A percentile compares a stretch with the other conserved stretches of the same genome.
Evolutionary conservation across 1,140 invertebrate species (phyloP).

Genomic region (Neomicropteryx cornuta): DNA sequence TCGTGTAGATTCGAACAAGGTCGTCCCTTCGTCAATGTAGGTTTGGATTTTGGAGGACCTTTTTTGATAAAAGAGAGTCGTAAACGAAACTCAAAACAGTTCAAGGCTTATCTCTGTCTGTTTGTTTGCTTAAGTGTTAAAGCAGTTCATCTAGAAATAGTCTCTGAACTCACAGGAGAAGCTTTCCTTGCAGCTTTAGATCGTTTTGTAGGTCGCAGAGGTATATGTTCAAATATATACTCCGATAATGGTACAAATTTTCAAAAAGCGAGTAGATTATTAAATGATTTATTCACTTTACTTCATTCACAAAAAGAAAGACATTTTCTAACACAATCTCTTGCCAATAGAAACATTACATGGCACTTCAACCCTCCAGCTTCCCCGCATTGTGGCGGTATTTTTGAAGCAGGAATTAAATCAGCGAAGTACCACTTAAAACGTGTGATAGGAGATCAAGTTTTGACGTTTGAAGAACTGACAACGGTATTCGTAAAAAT

Average conservation of each 20-base stretch:
- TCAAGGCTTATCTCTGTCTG: slow-evolving; percentile 25
- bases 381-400: too few relatives aligned
- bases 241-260: slow-evolving; percentile 6
- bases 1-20: slow-evolving; percentile 2
- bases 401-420: too few relatives aligned
- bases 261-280: too few relatives aligned
- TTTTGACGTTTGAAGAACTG: too few relatives aligned
- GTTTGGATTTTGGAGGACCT: slow-evolving; percentile 11
- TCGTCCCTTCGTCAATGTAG: slow-evolving; percentile 5
- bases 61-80: slow-evolving; percentile 9
- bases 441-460: too few relatives aligned
- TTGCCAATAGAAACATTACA: too few relatives aligned
- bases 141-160: slow-evolving; percentile 22
- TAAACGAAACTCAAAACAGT: slow-evolving; percentile 7
- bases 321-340: too few relatives aligned
- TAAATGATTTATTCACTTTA: too few relatives aligned
- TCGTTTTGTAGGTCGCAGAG: slow-evolving; percentile 21
- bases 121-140: slow-evolving; percentile 22
- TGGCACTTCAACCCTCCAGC: too few relatives aligned
- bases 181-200: slow-evolving; percentile 23
- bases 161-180: slow-evolving; percentile 7
- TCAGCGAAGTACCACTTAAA: too few relatives aligned
- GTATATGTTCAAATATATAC: slow-evolving; percentile 1
- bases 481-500: too few relatives aligned
- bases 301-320: too few relatives aligned